Evolutionary conservation across 2,797 vertebrate genomes (phyloP).

Genomic region (Lophotriccus pileatus): DNA sequence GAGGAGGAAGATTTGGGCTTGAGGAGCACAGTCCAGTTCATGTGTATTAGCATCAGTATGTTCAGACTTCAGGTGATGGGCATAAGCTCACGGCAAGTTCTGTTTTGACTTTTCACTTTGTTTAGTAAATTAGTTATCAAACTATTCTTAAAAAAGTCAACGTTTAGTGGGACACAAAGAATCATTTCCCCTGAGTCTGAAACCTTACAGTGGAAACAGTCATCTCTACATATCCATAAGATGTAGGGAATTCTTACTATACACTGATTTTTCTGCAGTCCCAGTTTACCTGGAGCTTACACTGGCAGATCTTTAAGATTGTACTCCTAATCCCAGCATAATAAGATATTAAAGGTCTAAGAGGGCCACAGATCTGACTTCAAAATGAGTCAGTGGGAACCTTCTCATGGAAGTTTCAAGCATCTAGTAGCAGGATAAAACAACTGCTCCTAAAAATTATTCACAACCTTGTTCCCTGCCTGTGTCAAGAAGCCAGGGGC

Average conservation of each 20-base stretch:
- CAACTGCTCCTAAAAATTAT: neutral
- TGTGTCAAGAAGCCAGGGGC: neutral
- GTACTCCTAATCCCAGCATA: neutral
- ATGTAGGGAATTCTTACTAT: neutral
- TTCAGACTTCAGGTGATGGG: neutral
- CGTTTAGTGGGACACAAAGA: neutral
- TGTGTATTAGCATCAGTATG: neutral
- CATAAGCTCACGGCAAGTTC: neutral
- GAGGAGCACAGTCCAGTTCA: neutral
- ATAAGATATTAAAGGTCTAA: neutral
- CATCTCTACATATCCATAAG: neutral
- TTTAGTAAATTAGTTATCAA: neutral
- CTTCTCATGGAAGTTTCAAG: neutral
- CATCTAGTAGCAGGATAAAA: neutral
- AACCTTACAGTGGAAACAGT: neutral
- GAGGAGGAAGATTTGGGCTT: neutral
- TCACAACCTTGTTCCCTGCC: neutral
- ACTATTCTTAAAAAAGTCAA: neutral
- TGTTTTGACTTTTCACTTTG: neutral
- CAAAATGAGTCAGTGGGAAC: neutral
- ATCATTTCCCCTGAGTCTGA: neutral
- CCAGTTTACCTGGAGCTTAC: neutral
- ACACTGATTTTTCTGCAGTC: neutral
- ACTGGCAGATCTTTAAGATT: neutral
- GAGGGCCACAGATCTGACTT: neutral